Conservation (phyloP, 1,140 invertebrate species). For the Parapsyche elsis region DNA sequence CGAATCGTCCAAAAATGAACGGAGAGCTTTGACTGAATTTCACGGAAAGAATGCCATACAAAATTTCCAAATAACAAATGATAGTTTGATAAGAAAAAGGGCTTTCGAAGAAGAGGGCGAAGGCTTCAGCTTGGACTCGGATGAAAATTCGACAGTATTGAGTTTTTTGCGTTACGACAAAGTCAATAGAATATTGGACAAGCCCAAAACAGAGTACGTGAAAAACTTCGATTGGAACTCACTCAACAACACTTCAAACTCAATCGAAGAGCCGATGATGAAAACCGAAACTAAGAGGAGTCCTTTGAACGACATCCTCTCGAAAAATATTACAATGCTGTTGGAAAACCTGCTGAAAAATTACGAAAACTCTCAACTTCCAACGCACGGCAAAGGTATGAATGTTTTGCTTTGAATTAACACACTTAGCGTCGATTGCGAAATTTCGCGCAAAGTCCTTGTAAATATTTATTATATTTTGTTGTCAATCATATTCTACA, state of each 20-base stretch:
- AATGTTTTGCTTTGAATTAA: neutral
- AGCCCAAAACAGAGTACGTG: conserved; percentile 40
- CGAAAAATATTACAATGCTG: conserved; percentile 83
- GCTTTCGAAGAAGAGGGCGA: conserved; percentile 14
- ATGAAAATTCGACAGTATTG: conserved; percentile 51
- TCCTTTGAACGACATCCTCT: conserved; percentile 75
- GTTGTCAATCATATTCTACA: too few relatives aligned
- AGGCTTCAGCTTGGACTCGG: conserved; percentile 47
- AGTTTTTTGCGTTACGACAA: conserved; percentile 53
- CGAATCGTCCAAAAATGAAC: neutral
- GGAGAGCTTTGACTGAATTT: neutral
- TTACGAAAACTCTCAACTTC: conserved; percentile 90
- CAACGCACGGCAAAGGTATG: conserved; percentile 83
- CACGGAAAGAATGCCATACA: conserved; percentile 39
- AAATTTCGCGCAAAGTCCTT: too few relatives aligned
- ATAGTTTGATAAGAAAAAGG: conserved; percentile 13
- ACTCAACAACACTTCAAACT: conserved; percentile 42
- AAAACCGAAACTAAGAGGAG: conserved; percentile 61
- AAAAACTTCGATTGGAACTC: conserved; percentile 50
- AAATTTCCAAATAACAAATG: conserved; percentile 47
- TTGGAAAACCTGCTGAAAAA: conserved; percentile 88
- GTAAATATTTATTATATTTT: too few relatives aligned
- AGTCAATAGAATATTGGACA: neutral
- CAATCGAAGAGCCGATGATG: conserved; percentile 24
- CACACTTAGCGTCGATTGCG: too few relatives aligned